phyloP scores from a whole-genome alignment of 1,140 invertebrate species.

The Stratiolaelaps scimitus region DNA sequence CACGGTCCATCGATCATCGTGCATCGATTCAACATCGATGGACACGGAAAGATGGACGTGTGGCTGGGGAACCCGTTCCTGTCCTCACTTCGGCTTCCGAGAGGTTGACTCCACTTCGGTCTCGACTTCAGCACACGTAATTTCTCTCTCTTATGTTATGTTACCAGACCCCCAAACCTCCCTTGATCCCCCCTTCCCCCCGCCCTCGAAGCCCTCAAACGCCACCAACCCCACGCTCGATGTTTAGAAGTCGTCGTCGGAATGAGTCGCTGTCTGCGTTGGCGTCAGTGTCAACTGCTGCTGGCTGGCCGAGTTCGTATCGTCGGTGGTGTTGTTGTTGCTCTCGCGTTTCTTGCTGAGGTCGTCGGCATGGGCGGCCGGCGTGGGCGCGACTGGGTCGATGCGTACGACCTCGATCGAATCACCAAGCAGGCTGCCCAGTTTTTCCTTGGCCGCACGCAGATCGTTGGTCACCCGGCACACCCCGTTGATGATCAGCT shows the following conservation, averaged over 20 bases:
- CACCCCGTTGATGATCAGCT: conserved; percentile 25
- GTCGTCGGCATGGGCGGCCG: not conserved
- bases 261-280: not conserved
- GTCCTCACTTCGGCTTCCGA: not conserved
- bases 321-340: conserved; percentile 25
- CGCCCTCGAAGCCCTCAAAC: not conserved
- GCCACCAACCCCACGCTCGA: no score
- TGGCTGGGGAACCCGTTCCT: no score
- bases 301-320: no score
- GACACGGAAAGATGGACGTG: no score
- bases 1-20: no score
- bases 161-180: not conserved
- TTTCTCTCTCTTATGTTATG: not conserved
- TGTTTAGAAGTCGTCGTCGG: conserved; percentile 20
- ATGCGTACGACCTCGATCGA: conserved; percentile 20
- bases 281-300: not conserved
- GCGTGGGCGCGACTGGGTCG: not conserved
- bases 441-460: not conserved
- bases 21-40: no score
- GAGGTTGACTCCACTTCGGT: not conserved
- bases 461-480: conserved; percentile 23
- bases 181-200: not conserved
- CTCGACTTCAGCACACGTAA: not conserved
- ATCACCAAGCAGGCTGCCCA: not conserved
- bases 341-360: conserved; percentile 22